phyloP scores from a whole-genome alignment of 2,888 invertebrate genomes.

The Conchocele bisecta region DNA sequence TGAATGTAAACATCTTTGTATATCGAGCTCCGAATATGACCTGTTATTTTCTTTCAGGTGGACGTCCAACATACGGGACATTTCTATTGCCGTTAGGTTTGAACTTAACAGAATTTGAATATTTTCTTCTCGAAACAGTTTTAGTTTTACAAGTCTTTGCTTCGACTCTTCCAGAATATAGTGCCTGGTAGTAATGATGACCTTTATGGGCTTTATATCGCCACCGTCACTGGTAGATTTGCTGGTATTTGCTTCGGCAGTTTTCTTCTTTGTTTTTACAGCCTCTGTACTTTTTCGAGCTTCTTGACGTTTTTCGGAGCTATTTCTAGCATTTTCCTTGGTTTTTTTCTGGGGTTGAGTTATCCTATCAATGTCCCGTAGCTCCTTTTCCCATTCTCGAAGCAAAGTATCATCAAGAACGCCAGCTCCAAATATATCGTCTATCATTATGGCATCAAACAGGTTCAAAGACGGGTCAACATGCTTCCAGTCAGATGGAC shows the following conservation, averaged over 20 bases:
- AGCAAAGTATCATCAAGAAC: constrained; percentile 30
- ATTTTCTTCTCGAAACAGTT: constrained; percentile 28
- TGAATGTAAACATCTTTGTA: too few species aligned
- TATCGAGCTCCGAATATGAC: too few species aligned
- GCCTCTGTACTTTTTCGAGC: too few species aligned
- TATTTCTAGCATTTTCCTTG: too few species aligned
- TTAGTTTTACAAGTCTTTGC: not conserved
- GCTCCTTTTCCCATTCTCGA: constrained; percentile 21
- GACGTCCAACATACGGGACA: constrained; percentile 12
- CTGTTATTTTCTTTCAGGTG: constrained; percentile 13
- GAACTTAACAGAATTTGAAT: constrained; percentile 23
- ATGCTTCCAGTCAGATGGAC: constrained; percentile 39
- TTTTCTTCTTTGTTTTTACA: too few species aligned
- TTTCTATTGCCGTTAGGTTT: constrained; percentile 25
- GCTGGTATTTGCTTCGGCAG: too few species aligned
- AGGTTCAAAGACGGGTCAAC: constrained; percentile 24
- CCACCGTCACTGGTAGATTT: too few species aligned
- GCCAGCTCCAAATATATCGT: constrained; percentile 47
- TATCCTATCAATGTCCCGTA: constrained; percentile 19
- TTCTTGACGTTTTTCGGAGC: too few species aligned
- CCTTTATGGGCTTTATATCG: constrained; percentile 7
- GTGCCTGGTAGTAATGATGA: constrained; percentile 43
- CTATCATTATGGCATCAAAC: constrained; percentile 25
- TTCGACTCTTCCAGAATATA: constrained; percentile 38
- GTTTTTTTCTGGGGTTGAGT: too few species aligned